Conservation (phyloP, 2,888 invertebrate genomes). For the Drosophila mayaguana region DNA sequence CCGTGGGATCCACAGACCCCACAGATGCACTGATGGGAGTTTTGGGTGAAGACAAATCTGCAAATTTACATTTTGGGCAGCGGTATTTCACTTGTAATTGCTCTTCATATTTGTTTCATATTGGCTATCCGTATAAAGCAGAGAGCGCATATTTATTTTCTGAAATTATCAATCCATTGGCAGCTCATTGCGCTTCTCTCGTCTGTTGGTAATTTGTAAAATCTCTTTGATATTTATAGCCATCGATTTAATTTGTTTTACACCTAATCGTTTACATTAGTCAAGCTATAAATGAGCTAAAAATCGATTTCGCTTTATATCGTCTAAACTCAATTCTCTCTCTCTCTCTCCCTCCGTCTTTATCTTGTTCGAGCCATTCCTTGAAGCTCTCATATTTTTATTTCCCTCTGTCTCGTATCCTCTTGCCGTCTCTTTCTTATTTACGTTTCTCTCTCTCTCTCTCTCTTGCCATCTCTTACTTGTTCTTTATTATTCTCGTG, state of each 20-base stretch:
- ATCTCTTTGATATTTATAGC: not conserved
- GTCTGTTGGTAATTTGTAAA: not conserved
- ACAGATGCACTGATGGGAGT: not conserved
- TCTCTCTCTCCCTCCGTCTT: too few species aligned
- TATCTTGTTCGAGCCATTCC: too few species aligned
- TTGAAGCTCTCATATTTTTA: too few species aligned
- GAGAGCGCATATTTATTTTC: not conserved
- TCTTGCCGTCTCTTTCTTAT: too few species aligned
- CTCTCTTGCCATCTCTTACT: too few species aligned
- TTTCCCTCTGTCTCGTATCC: too few species aligned
- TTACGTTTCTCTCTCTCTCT: too few species aligned
- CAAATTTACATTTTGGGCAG: not conserved
- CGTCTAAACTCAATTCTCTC: not conserved
- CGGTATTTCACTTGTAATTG: not conserved
- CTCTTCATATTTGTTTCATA: not conserved
- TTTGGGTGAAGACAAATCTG: not conserved
- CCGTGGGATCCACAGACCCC: not conserved
- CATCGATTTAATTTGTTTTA: not conserved
- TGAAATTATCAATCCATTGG: not conserved
- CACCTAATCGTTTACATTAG: not conserved
- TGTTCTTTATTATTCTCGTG: too few species aligned
- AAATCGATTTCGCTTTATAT: not conserved
- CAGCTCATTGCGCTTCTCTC: not conserved
- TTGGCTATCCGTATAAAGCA: not conserved
- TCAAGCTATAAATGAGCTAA: not conserved